Evolutionary conservation across 2,113 vertebrate genomes (phyloP).

Genomic region (Lutjanus erythropterus): DNA sequence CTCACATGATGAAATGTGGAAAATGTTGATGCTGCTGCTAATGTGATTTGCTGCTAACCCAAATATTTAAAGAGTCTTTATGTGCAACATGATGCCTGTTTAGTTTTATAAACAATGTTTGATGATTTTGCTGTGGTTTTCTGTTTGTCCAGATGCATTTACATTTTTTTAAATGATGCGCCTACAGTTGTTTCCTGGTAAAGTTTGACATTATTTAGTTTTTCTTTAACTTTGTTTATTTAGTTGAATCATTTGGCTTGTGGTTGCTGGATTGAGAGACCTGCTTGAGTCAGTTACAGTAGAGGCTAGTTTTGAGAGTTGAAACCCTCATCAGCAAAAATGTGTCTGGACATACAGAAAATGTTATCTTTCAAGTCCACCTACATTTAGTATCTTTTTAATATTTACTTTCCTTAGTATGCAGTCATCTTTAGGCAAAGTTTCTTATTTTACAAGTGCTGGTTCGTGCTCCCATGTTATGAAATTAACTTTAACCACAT

Average conservation of each 20-base stretch:
- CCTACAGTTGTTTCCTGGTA: conserved; percentile 1
- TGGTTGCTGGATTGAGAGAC: not conserved
- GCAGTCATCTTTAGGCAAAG: not conserved
- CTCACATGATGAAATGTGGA: conserved; percentile 37
- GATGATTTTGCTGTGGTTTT: conserved; percentile 35
- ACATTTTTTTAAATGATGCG: not conserved
- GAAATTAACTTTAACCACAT: not conserved
- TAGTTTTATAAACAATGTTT: conserved; percentile 26
- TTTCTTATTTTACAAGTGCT: conserved; percentile 12
- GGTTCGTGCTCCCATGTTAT: conserved; percentile 33
- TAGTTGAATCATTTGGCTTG: not conserved
- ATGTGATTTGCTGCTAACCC: conserved; percentile 53
- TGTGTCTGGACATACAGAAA: conserved; percentile 70
- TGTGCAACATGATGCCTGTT: conserved; percentile 36
- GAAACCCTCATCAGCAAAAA: not conserved
- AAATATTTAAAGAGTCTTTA: conserved; percentile 33
- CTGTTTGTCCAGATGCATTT: conserved; percentile 77
- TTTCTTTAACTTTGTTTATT: not conserved
- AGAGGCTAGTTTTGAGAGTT: not conserved
- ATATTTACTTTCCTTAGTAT: not conserved
- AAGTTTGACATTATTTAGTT: not conserved
- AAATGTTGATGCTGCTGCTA: conserved; percentile 36
- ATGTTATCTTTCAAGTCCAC: not conserved
- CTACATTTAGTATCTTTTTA: not conserved
- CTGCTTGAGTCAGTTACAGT: not conserved